These are phyloP conservation scores for Contarinia nasturtii DNA, from an alignment of 1,140 invertebrate species.

Conservation along the genomic window DNA sequence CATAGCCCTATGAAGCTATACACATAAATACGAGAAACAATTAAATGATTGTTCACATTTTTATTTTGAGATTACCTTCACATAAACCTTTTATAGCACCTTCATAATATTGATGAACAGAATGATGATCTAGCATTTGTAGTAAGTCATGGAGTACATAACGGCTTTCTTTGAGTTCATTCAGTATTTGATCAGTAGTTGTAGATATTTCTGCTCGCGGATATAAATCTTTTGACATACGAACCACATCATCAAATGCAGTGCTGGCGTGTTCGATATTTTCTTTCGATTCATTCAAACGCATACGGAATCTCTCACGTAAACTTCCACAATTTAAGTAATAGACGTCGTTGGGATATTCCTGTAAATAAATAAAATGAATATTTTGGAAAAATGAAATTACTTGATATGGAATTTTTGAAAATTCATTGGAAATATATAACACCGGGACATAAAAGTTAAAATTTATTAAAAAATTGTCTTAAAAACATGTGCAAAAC, in stretches of 20 bases:
- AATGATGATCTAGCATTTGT: conserved; percentile 43
- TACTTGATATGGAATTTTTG: too few relatives aligned
- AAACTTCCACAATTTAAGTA: conserved; percentile 21
- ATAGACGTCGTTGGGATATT: conserved; percentile 18
- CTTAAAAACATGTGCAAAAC: too few relatives aligned
- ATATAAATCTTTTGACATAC: conserved; percentile 21
- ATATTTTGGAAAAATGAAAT: too few relatives aligned
- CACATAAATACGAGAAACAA: too few relatives aligned
- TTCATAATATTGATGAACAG: conserved; percentile 47
- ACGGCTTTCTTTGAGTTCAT: conserved; percentile 17
- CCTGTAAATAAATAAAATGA: conserved; percentile 7
- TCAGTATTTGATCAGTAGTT: conserved; percentile 16
- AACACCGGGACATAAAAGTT: too few relatives aligned
- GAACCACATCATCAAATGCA: conserved; percentile 16
- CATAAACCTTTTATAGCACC: conserved; percentile 47
- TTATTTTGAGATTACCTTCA: too few relatives aligned
- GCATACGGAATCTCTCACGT: conserved; percentile 21
- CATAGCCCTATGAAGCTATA: too few relatives aligned
- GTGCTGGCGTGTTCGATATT: conserved; percentile 20
- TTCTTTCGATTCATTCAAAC: conserved; percentile 21
- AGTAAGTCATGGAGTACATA: conserved; percentile 26
- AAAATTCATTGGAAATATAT: too few relatives aligned
- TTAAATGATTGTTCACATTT: too few relatives aligned
- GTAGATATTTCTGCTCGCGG: conserved; percentile 18
- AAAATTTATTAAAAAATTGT: too few relatives aligned